Evolutionary conservation across 92 coral and sea anemone genomes (phyloP), one percentile per base, ranked within the genome.

Genomic region (Blastomussa wellsi): DNA sequence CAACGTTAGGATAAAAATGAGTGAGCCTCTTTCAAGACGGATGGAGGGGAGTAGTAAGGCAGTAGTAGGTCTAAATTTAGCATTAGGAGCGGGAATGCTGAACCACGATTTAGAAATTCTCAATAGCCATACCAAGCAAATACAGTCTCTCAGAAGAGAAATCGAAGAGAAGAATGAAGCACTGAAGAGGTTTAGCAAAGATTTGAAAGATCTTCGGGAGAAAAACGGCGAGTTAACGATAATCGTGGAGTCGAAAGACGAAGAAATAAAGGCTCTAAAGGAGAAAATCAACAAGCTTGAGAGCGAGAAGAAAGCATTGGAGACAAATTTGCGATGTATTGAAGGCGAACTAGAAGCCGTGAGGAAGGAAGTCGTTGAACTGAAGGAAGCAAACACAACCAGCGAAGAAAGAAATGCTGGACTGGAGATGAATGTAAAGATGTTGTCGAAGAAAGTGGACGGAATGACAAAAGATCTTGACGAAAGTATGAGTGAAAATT

Each of bases 281-380:
- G 83, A 24, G 5, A 83, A 87, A 37, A 77, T 90, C 79, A 71
- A 81, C 31, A 86, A 75, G 57, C 62, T 86, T 52, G 90, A 90
- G 31, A 75, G 37, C n/a, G 90, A 90, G 57, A 86, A 86, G 77
- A 81, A 67, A 51, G 65, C 53, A 2, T 73, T 89, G 33, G 83
- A 89, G 53, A 87, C 52, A 17, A 79, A 86, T 60, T 26, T 90
- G 44, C 78, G 51, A 38, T 31, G 72, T 16, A 84, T 90, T 17
- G 64, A 84, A 47, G 80, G 22, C 71, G 83, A 85, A 72, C 51
- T 85, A 29, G 68, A 79, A 38, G 85, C 77, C 52, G 64, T 85
- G 80, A 87, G 60, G 57, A 51, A 22, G 29, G 92, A 79, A 28
- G 79, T 85, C 44, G 74, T 26, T 7, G 77, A 37, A 5, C 29